Evolutionary conservation across 2,888 invertebrate genomes (phyloP), one percentile per base, ranked within the genome.

Genomic region (Cataglyphis livida): DNA sequence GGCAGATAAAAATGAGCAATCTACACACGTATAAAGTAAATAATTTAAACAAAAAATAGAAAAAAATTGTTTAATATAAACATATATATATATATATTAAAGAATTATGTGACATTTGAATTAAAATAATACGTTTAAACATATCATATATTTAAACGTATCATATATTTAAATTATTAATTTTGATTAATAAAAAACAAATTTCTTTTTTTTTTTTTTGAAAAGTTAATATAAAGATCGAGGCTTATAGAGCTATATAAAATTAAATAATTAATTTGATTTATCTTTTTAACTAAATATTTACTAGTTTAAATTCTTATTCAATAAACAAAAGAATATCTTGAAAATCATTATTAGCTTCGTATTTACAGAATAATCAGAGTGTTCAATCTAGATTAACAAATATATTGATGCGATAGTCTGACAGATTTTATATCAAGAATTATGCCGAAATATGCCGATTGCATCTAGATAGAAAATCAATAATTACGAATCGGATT

Each of bases 401-500:
- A 38, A 66, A 54, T 51, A 41, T 38, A 51, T 66, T 25, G 21
- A n/a, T 28, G n/a, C 35, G 51, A 51, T 76, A 76, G 65, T 25
- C 65, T 18, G 4, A 76, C n/a, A 51, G 48, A 54, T 68, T 70
- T 44, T 57, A 78, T 57, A 78, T 21, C 41, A 38, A 59, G 32
- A 59, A 44, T 28, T 28, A 28, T 28, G 28, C 28, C 28, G 28
- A 28, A 28, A 28, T 28, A 28, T 41, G 7, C 32, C 41, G 57
- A 78, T 59, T 59, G 21, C 15, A 41, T 32, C 59, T 71, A 41
- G 41, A 78, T 70, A 57, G 59, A 71, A 71, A 79, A 71, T 71
- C 78, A 79, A 79, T 79, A 71, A 25, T 71, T 59, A 18, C 44
- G 32, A 41, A 59, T 51, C 25, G 71, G 59, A 78, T 78, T 41